Evolutionary conservation across 1,140 invertebrate species (phyloP).

Genomic region (Adoxophyes honmai): DNA sequence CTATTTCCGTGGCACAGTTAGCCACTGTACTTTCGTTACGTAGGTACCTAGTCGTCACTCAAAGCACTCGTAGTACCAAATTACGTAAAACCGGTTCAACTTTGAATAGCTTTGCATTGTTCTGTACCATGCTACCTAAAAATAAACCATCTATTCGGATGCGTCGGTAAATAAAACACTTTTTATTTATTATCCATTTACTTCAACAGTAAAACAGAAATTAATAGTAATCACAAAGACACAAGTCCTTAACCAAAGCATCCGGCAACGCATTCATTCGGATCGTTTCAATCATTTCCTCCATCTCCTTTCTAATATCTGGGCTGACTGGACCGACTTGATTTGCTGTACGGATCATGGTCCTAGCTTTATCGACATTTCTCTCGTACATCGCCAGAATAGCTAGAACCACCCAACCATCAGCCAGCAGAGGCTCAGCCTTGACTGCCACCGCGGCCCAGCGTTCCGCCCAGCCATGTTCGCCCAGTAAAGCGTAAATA

Average conservation of each 20-base stretch:
- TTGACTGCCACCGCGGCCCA: conserved; percentile 59
- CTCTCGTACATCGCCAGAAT: conserved; percentile 47
- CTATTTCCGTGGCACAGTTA: conserved; percentile 9
- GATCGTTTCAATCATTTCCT: conserved; percentile 39
- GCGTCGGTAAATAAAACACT: no score
- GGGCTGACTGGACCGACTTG: conserved; percentile 50
- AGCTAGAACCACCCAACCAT: conserved; percentile 61
- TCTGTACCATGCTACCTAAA: no score
- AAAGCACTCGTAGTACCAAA: no score
- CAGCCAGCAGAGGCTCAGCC: conserved; percentile 49
- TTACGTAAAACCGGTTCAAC: no score
- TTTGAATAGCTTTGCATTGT: no score
- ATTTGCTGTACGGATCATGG: conserved; percentile 55
- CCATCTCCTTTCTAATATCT: conserved; percentile 50
- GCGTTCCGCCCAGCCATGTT: conserved; percentile 44
- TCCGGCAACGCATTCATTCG: conserved; percentile 44
- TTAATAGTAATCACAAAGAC: conserved; percentile 57
- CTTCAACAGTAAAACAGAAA: background rate
- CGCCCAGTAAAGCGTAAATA: conserved; percentile 42
- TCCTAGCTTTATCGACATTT: conserved; percentile 45
- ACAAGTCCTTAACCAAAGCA: conserved; percentile 50
- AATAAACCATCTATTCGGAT: no score
- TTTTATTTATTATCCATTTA: no score
- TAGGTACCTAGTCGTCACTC: no score
- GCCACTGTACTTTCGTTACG: background rate